phyloP scores from a whole-genome alignment of 1,140 invertebrate genomes.

The Fopius arisanus region DNA sequence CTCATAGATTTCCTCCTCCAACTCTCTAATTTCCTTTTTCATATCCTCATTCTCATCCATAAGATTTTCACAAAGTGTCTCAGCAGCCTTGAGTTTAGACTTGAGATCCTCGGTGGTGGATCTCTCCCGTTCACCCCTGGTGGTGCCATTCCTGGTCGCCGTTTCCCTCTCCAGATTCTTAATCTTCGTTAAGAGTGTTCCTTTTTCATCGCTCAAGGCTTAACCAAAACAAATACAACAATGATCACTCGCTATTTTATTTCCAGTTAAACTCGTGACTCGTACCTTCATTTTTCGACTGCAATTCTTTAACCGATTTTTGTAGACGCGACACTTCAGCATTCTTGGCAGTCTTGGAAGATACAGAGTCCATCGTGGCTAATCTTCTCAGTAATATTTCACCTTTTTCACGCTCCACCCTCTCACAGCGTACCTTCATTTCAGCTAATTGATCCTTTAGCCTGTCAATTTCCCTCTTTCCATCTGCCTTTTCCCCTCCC shows the following conservation, averaged over 20 bases:
- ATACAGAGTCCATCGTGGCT: slow-evolving; percentile 77
- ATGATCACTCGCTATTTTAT: background rate
- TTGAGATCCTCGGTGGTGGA: slow-evolving; percentile 72
- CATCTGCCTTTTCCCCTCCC: slow-evolving; percentile 52
- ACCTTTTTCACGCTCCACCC: slow-evolving; percentile 85
- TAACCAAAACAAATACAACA: slow-evolving; percentile 3
- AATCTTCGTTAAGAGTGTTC: slow-evolving; percentile 60
- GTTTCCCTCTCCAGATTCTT: slow-evolving; percentile 63
- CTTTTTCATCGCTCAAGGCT: slow-evolving; percentile 59
- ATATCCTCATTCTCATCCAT: slow-evolving; percentile 97
- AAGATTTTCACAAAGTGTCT: slow-evolving; percentile 89
- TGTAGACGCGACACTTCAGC: slow-evolving; percentile 82
- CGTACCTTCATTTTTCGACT: slow-evolving; percentile 80
- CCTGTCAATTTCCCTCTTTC: slow-evolving; percentile 73
- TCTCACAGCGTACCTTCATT: slow-evolving; percentile 74
- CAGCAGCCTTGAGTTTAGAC: slow-evolving; percentile 83
- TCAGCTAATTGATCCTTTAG: slow-evolving; percentile 72
- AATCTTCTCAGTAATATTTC: slow-evolving; percentile 81
- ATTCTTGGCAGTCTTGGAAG: slow-evolving; percentile 71
- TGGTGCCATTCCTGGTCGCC: slow-evolving; percentile 51
- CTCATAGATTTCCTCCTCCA: slow-evolving; percentile 97
- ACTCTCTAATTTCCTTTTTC: slow-evolving; percentile 90
- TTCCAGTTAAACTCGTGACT: background rate
- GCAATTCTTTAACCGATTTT: slow-evolving; percentile 78
- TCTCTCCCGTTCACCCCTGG: slow-evolving; percentile 66